Evolutionary conservation across 37 sponge, comb jelly and placozoan species (phyloP), one percentile per base, ranked within the genome.

Genomic region (Ianthella basta): DNA sequence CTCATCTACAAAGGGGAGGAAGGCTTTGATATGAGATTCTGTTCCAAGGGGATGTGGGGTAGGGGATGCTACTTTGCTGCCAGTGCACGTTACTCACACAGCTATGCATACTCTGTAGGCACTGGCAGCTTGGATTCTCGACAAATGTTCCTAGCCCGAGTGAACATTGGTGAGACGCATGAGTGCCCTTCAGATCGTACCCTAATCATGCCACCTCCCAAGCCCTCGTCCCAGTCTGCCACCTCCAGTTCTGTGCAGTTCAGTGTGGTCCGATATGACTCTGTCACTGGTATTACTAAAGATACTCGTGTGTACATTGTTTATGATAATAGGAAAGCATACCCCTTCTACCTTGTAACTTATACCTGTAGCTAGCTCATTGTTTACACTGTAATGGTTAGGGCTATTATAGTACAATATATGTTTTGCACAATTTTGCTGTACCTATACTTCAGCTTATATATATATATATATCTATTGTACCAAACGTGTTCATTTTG

Each of bases 321-420:
- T 0, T 88, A 88, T 75, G 73, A 88, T 54, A 88, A 88, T 68
- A 35, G 39, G 5, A 68, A 73, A 34, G 84, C 89, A 3, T 88
- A 88, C 38, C 89, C 89, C 14, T 50, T 84, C 25, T 88, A 88
- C 73, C 89, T 88, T 38, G 24, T 88, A 61, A 88, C 89, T 23
- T 87, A 81, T 41, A 19, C 35, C 68, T 56, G n/a, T n/a, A n/a
- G n/a, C n/a, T n/a, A n/a, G n/a, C n/a, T n/a, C n/a, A n/a, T n/a
- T n/a, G n/a, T n/a, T n/a, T n/a, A n/a, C n/a, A n/a, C n/a, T n/a
- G n/a, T n/a, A n/a, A n/a, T n/a, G n/a, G n/a, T n/a, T n/a, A n/a
- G n/a, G n/a, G n/a, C n/a, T n/a, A n/a, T n/a, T n/a, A n/a, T n/a
- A n/a, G n/a, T n/a, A n/a, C n/a, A n/a, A n/a, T n/a, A n/a, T n/a